These are phyloP conservation scores for Dione vanillae DNA, from an alignment of 2,888 invertebrate genomes.

Conservation along the genomic window DNA sequence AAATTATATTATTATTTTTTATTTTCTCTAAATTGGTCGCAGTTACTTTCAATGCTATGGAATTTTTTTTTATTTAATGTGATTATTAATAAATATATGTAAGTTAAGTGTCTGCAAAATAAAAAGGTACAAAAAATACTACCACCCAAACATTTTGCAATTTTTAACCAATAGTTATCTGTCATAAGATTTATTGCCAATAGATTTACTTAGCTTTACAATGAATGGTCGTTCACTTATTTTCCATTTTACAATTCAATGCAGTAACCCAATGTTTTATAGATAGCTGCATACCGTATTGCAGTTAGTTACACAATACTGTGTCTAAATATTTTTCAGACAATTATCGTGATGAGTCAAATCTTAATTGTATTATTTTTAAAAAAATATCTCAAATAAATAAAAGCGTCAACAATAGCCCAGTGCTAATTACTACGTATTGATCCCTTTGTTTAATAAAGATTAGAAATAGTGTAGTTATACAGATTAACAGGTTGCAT, in stretches of 20 bases:
- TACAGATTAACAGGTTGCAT: conserved; percentile 10
- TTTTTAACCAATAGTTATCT: background rate
- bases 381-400: background rate
- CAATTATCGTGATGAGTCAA: conserved; percentile 11
- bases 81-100: too few species aligned
- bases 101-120: too few species aligned
- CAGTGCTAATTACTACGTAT: background rate
- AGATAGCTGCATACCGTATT: conserved; percentile 45
- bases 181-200: conserved; percentile 18
- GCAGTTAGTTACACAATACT: conserved; percentile 45
- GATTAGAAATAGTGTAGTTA: background rate
- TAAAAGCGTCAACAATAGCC: background rate
- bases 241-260: conserved; percentile 44
- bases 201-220: conserved; percentile 12
- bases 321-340: conserved; percentile 39
- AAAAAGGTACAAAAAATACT: background rate
- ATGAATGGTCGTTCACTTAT: conserved; percentile 38
- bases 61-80: too few species aligned
- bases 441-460: background rate
- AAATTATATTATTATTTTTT: too few species aligned
- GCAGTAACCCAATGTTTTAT: conserved; percentile 43
- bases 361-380: background rate
- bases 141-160: background rate
- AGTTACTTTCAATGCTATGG: too few species aligned
- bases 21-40: too few species aligned